A percentile compares a stretch with the other conserved stretches of the same genome.
These are phyloP conservation scores for Drosophila aff. DNA, from an alignment of 1,140 invertebrate species.

Conservation along the genomic window DNA sequence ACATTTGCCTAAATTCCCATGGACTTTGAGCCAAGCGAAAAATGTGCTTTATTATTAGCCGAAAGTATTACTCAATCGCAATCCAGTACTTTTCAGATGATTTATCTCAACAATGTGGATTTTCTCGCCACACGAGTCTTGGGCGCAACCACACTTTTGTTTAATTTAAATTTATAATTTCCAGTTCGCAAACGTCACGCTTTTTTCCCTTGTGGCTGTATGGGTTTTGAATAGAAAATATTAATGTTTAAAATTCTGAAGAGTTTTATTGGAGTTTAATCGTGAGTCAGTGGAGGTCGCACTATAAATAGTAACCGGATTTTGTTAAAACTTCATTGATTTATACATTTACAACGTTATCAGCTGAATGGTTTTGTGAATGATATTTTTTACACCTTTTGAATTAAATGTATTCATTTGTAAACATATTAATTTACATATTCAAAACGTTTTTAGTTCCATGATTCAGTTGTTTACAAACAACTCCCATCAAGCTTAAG, in stretches of 20 bases:
- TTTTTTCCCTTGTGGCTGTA: conserved; percentile 17
- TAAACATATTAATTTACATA: not conserved
- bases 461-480: conserved; percentile 14
- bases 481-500: not conserved
- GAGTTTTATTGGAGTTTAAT: conserved; percentile 7
- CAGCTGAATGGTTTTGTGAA: conserved; percentile 1
- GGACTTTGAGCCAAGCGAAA: conserved; percentile 23
- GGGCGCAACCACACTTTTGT: conserved; percentile 6
- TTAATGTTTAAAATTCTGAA: conserved; percentile 5
- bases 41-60: conserved; percentile 6
- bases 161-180: conserved; percentile 37
- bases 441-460: not conserved
- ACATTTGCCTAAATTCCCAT: conserved; percentile 38
- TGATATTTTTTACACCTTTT: conserved; percentile 2
- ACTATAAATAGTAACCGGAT: conserved; percentile 22
- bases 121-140: conserved; percentile 15
- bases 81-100: conserved; percentile 14
- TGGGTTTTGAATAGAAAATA: conserved; percentile 15
- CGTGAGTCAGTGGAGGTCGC: conserved; percentile 17
- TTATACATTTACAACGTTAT: conserved; percentile 1
- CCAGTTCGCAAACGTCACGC: conserved; percentile 21
- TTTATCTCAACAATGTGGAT: conserved; percentile 20
- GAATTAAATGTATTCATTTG: not conserved
- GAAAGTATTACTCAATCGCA: conserved; percentile 18
- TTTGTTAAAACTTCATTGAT: not conserved